A percentile compares a stretch with the other conserved stretches of the same genome.
Evolutionary conservation across 2,113 vertebrate genomes (phyloP).

Genomic region (Sarotherodon lohbergeri): DNA sequence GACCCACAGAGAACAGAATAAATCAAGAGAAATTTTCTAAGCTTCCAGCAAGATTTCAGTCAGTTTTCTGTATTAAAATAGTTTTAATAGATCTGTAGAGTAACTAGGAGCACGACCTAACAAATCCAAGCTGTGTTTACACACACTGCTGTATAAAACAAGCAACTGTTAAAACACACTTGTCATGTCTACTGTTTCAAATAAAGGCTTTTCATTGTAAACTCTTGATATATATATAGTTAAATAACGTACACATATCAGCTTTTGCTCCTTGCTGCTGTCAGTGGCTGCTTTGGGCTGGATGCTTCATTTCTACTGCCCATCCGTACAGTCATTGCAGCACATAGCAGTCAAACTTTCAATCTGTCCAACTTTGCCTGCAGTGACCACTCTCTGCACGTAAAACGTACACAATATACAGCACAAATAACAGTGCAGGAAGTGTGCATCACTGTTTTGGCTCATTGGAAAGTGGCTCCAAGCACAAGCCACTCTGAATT

Average conservation of each 20-base stretch:
- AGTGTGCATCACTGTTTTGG: accelerated
- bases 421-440: neutral
- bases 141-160: neutral
- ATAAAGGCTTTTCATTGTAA: neutral
- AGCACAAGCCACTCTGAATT: neutral
- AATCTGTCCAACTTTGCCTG: neutral
- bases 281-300: neutral
- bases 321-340: accelerated
- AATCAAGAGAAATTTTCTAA: neutral
- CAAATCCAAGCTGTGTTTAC: neutral
- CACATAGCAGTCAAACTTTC: neutral
- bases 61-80: neutral
- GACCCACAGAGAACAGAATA: neutral
- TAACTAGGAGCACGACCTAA: neutral
- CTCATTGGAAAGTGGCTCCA: neutral
- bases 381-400: neutral
- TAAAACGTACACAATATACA: neutral
- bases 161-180: accelerated
- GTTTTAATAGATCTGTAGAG: neutral
- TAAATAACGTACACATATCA: neutral
- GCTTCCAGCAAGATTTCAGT: neutral
- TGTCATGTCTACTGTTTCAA: neutral
- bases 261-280: neutral
- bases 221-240: neutral
- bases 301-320: neutral